phyloP scores from a whole-genome alignment of 2,113 vertebrate genomes.

The Eulacestoma nigropectus region DNA sequence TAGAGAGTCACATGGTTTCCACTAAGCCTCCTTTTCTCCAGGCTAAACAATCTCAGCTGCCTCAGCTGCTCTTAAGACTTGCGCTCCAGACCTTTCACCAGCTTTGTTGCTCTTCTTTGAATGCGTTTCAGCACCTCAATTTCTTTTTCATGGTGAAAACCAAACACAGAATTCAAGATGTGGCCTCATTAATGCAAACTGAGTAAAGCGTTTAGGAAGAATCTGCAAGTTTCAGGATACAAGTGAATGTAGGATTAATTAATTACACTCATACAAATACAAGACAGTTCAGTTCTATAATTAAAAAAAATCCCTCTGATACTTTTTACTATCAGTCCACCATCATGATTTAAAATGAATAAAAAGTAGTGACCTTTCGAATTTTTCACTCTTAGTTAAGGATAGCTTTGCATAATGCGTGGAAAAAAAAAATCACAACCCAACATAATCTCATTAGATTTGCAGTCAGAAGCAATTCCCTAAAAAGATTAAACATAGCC shows the following conservation, averaged over 20 bases:
- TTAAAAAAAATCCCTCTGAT: neutral
- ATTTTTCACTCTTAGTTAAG: neutral
- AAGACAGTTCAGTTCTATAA: neutral
- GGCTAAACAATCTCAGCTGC: neutral
- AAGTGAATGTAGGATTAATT: neutral
- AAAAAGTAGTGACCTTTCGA: neutral
- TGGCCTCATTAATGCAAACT: neutral
- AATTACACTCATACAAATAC: neutral
- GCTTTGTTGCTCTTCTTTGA: neutral
- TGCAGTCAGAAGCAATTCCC: neutral
- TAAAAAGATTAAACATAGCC: conserved; percentile 2
- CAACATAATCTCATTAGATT: neutral
- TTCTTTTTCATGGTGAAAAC: neutral
- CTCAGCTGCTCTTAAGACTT: neutral
- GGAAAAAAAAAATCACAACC: neutral
- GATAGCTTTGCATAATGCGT: neutral
- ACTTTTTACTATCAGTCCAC: neutral
- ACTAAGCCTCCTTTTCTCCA: neutral
- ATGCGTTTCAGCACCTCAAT: neutral
- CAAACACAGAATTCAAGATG: neutral
- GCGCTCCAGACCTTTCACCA: neutral
- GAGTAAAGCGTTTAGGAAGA: neutral
- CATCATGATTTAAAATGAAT: neutral
- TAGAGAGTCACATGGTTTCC: neutral
- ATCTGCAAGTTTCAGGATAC: neutral